A percentile compares a stretch with the other conserved stretches of the same genome.
Evolutionary conservation across 2,113 vertebrate genomes (phyloP).

Genomic region (Hemibagrus wyckioides): DNA sequence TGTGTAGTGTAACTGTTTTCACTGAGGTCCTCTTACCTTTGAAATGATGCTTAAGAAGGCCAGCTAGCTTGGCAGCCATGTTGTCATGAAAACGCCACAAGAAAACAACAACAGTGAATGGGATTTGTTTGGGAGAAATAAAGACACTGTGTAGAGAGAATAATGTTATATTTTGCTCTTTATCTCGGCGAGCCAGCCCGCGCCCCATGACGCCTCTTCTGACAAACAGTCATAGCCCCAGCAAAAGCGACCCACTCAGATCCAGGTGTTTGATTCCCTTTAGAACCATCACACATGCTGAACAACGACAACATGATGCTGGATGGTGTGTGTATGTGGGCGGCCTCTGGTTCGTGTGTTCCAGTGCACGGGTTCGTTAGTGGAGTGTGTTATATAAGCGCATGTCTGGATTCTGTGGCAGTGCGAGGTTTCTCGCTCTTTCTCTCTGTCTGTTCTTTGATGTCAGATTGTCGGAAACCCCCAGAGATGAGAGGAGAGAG

Average conservation of each 20-base stretch:
- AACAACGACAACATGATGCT: background rate
- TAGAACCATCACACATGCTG: background rate
- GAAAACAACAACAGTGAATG: background rate
- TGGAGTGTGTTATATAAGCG: constrained; percentile 42
- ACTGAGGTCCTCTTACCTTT: background rate
- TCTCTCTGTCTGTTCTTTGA: constrained; percentile 43
- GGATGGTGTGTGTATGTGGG: background rate
- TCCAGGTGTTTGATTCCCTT: background rate
- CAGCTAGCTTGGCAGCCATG: background rate
- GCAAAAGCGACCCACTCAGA: background rate
- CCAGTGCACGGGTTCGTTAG: constrained; percentile 25
- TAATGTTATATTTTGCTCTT: background rate
- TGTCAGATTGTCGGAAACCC: constrained; percentile 42
- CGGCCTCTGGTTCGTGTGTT: constrained; percentile 14
- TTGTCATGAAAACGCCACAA: background rate
- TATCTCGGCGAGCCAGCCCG: background rate
- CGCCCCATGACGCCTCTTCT: background rate
- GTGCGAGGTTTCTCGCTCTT: background rate
- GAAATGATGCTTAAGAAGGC: background rate
- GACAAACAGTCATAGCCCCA: background rate
- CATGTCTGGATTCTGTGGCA: constrained; percentile 39
- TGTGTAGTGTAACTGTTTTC: background rate
- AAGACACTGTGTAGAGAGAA: background rate
- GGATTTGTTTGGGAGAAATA: background rate
- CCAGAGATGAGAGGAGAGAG: constrained; percentile 16